Conservation (phyloP, 2,888 invertebrate genomes). For the Spialia ferax region DNA sequence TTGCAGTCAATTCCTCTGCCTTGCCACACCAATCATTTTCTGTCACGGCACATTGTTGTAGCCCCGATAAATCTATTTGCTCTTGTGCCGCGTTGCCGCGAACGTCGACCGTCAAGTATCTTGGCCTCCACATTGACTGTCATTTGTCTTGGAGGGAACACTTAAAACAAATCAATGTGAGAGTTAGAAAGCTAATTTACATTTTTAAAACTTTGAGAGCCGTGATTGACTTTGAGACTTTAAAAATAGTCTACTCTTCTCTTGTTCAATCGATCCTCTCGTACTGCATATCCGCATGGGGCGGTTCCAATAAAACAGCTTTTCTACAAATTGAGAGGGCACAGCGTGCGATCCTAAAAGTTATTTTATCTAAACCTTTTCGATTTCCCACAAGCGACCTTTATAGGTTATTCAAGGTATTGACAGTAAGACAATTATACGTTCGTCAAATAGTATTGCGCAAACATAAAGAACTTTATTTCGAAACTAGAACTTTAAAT, state of each 20-base stretch:
- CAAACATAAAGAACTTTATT: background rate
- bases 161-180: background rate
- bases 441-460: background rate
- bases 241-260: background rate
- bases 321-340: background rate
- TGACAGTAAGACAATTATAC: background rate
- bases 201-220: background rate
- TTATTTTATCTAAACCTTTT: background rate
- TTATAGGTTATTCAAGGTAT: background rate
- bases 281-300: background rate
- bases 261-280: background rate
- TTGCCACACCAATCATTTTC: background rate
- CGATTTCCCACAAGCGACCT: background rate
- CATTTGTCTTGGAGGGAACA: background rate
- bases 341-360: background rate
- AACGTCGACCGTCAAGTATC: background rate
- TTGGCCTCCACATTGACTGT: background rate
- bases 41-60: background rate
- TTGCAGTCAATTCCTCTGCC: background rate
- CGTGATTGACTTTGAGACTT: background rate
- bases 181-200: background rate
- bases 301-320: background rate
- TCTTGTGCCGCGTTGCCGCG: background rate
- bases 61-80: background rate
- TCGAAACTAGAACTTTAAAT: background rate